Base-by-base conservation (phyloP, 2,888 invertebrate genomes). In the Noctua pronuba region DNA sequence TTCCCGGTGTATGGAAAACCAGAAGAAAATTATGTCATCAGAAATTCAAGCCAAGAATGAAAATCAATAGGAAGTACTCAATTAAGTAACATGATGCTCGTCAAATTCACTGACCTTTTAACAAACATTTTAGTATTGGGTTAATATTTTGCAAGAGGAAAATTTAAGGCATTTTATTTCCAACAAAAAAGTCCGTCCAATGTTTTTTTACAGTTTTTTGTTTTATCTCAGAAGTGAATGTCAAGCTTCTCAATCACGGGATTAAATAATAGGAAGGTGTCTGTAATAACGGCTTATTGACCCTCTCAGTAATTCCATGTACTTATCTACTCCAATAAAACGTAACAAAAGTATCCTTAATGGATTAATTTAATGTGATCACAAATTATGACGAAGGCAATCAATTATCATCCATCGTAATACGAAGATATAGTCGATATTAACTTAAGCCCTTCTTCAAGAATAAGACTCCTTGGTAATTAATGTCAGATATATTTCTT, bases 361-460 rank as follows among this genome's bases (percentile, higher is more conserved):
- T 80, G 72, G 77, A 80, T 76, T 71, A 38, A 86, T 72, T 73
- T 73, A 72, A 84, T 79, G 60, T 71, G 79, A 72, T 76, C 66
- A 73, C 66, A 38, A 71, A 67, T 78, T 82, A 85, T 78, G 78
- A 79, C 71, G 62, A 73, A 21, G 28, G 67, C 73, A 77, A 78
- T 80, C 80, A 82, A 86, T 84, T 77, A 41, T 69, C 46, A 75
- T 28, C 44, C 60, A 75, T n/a, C 44, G 31, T 70, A 64, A 78
- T 84, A 66, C 73, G 10, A 65, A 52, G 24, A 55, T 65, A 46
- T 21, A 46, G 55, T 73, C 3, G 41, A 49, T 73, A 84, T 85
- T 88, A 75, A 75, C 58, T 65, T 81, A 78, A 73, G 35, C 38
- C 73, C 46, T 82, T 64, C 64, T 77, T 52, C 55, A 67, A 79